Base-by-base conservation (phyloP, 2,797 vertebrate genomes). In the Rhinella marina region DNA sequence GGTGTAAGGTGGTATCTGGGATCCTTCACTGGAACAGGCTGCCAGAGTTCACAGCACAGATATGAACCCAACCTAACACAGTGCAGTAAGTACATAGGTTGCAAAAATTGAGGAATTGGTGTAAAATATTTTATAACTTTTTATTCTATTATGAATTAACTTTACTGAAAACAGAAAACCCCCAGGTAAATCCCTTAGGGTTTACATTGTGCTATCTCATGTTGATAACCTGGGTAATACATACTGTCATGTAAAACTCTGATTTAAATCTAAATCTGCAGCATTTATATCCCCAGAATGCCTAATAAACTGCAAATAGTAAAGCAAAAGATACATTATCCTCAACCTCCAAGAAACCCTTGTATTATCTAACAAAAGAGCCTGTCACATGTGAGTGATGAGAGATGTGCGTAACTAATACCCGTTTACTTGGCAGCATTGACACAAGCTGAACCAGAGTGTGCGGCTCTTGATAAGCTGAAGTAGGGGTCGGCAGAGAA, bases 391-490 rank as follows among this genome's bases (percentile, higher is more conserved):
- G 75, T 88, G 85, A 87, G 59, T 54, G 54, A 86, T 82, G 64
- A 82, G 83, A 84, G 73, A 80, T 81, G 70, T 75, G 32, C 3
- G 12, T 73, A 50, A 66, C 54, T 12, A 50, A 84, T 41, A 62
- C 78, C 64, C 54, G 79, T 73, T 89, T 78, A 62, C 82, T 78
- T 80, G 52, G 59, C 86, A 87, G 76, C 80, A 76, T n/a, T 78
- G 82, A 81, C 77, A 85, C 82, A 73, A 32, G 82, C 73, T 68
- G 76, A 85, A 54, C 68, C 21, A 16, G 32, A 80, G 76, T 84
- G 82, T 88, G 72, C 56, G 48, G 78, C 57, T 70, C 82, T 85
- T 66, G 81, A 85, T 89, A 88, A 89, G 87, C 64, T 61, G 29
- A 48, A 86, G 70, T 66, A 21, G 56, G 61, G 80, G 84, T 84